These are phyloP conservation scores for Ochlodes sylvanus DNA, from an alignment of 2,888 invertebrate genomes.

Conservation along the genomic window DNA sequence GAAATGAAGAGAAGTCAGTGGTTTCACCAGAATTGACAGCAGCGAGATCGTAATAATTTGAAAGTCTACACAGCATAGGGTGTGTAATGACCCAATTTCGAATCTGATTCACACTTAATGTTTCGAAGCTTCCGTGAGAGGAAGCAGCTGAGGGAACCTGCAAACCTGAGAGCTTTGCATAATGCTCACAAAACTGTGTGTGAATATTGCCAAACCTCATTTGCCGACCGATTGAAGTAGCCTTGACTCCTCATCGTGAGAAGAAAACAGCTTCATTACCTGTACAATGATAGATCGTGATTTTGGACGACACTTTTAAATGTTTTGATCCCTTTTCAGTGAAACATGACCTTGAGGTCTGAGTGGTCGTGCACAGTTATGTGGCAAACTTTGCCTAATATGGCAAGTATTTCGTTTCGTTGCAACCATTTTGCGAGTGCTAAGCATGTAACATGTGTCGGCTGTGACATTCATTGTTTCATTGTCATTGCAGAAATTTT, in stretches of 20 bases:
- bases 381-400: constrained; percentile 1
- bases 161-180: no score
- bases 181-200: no score
- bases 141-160: no score
- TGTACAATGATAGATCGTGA: neutral
- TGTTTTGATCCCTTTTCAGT: neutral
- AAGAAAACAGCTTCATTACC: neutral
- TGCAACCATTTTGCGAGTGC: neutral
- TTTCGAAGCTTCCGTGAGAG: no score
- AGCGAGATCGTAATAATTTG: no score
- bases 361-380: neutral
- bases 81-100: no score
- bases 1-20: no score
- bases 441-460: neutral
- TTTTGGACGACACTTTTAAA: neutral
- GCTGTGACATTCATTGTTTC: no score
- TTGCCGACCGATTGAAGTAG: neutral
- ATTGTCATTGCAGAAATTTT: neutral
- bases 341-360: neutral
- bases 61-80: no score
- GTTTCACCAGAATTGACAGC: no score
- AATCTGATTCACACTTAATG: no score
- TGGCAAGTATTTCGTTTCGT: neutral
- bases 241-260: neutral
- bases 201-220: no score